Base-by-base conservation (phyloP, 1,140 invertebrate genomes). In the Drosophila obscura region DNA sequence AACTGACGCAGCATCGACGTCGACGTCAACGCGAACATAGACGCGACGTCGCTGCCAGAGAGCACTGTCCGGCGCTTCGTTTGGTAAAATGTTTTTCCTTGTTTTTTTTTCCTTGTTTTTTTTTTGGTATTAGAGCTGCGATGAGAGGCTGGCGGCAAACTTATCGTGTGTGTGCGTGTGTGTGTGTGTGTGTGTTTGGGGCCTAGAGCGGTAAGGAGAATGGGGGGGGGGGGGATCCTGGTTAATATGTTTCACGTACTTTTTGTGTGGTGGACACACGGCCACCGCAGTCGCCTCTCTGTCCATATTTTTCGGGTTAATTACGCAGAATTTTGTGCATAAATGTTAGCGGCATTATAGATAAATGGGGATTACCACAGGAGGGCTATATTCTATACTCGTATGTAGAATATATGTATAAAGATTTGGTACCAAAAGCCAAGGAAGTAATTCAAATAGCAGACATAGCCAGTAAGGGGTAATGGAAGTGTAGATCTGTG, bases 211-310 rank as follows among this genome's bases (percentile, higher is more conserved):
- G 1, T 0, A n/a, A 26, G 3, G 13, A 16, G 8, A 13, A n/a
- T 8, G 39, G 1, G 16, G 16, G 16, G 16, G 16, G 19, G 19
- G 19, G 2, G 6, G n/a, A 4, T 26, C 4, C 11, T 3, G 31
- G 67, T 71, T 71, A 69, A 71, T 71, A 69, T 71, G 64, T 69
- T 69, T 50, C 66, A 31, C 24, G 45, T 49, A 60, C n/a, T n/a
- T n/a, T n/a, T n/a, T n/a, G n/a, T n/a, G n/a, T n/a, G n/a, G n/a
- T n/a, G n/a, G n/a, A n/a, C 9, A 35, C 35, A 13, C 35, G 35
- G 35, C 4, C 9, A 35, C 11, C 4, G 35, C 11, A 39, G 4
- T 39, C 35, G 35, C 4, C 67, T 64, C 50, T 31, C 26, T 56
- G 39, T 35, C 35, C 62, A 67, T 57, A 69, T 71, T 69, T 71